Evolutionary conservation across 2,113 vertebrate genomes (phyloP).

Genomic region (Corythoichthys haematopterus): DNA sequence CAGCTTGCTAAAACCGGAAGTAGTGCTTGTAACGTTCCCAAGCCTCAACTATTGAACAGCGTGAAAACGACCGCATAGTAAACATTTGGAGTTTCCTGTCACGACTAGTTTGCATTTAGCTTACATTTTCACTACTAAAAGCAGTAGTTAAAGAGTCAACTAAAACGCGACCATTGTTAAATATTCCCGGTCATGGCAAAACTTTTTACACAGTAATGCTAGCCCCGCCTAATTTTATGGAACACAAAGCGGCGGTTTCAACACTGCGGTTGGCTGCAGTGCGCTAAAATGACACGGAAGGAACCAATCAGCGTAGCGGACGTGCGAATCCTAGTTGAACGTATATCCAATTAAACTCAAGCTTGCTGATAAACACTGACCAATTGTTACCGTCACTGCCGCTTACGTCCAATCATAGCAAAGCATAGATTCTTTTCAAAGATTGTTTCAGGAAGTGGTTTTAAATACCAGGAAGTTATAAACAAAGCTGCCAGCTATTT

Average conservation of each 20-base stretch:
- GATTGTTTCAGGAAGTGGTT: slow-evolving; percentile 72
- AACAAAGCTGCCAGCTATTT: slow-evolving; percentile 66
- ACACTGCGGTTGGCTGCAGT: slow-evolving; percentile 28
- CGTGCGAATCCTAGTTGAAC: background rate
- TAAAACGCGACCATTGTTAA: background rate
- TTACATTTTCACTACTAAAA: background rate
- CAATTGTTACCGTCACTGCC: slow-evolving; percentile 34
- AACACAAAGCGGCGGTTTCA: slow-evolving; percentile 10
- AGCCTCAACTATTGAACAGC: background rate
- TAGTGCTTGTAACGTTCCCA: background rate
- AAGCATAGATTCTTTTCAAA: slow-evolving; percentile 62
- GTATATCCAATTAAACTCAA: slow-evolving; percentile 34
- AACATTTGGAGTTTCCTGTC: too few relatives aligned
- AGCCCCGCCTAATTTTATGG: slow-evolving; percentile 43
- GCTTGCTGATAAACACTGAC: background rate
- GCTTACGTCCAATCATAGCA: slow-evolving; percentile 56
- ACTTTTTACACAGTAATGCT: background rate
- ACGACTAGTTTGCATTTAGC: background rate
- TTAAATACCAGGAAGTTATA: slow-evolving; percentile 67
- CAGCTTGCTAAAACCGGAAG: slow-evolving; percentile 1
- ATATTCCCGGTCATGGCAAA: background rate
- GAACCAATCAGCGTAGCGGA: slow-evolving; percentile 15
- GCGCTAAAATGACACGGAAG: slow-evolving; percentile 25
- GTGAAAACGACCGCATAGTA: background rate
- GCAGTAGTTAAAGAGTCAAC: background rate